Percentiles rank a stretch among this genome's conserved stretches.
phyloP scores from a whole-genome alignment of 1,140 invertebrate genomes.

The Ceratina japonica region DNA sequence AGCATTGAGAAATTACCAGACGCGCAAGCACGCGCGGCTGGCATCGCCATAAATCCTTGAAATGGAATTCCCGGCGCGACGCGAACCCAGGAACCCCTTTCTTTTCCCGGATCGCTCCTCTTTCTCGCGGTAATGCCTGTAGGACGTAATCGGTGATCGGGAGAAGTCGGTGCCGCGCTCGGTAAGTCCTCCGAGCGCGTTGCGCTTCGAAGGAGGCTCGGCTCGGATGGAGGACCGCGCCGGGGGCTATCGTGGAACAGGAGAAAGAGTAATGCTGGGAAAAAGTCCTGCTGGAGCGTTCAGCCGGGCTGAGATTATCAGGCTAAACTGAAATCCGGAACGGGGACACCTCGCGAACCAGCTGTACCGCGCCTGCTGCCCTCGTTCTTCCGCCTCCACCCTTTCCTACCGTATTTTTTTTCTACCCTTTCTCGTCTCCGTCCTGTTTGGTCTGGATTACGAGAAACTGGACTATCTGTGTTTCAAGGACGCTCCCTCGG shows the following conservation, averaged over 20 bases:
- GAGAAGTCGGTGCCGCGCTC: conserved; percentile 43
- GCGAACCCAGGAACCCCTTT: conserved; percentile 31
- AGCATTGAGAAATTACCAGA: conserved; percentile 21
- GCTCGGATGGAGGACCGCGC: neutral
- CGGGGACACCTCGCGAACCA: conserved; percentile 42
- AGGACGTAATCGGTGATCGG: conserved; percentile 67
- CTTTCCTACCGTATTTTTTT: neutral
- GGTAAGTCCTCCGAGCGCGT: conserved; percentile 57
- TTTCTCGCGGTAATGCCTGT: conserved; percentile 42
- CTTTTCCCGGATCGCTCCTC: conserved; percentile 34
- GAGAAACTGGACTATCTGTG: neutral
- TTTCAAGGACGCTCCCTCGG: neutral
- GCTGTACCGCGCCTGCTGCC: conserved; percentile 32
- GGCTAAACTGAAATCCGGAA: conserved; percentile 64
- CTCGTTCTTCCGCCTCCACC: conserved; percentile 19
- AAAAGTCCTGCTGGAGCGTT: conserved; percentile 50
- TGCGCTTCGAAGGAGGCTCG: neutral
- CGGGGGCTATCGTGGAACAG: neutral
- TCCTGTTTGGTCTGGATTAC: conserved; percentile 1
- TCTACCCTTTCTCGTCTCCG: neutral
- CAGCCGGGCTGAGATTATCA: conserved; percentile 56
- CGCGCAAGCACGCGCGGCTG: conserved; percentile 51
- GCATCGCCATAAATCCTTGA: conserved; percentile 67
- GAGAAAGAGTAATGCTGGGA: conserved; percentile 36
- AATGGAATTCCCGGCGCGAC: conserved; percentile 61